Evolutionary conservation across 2,888 invertebrate genomes (phyloP).

Genomic region (Agonopterix arenella): DNA sequence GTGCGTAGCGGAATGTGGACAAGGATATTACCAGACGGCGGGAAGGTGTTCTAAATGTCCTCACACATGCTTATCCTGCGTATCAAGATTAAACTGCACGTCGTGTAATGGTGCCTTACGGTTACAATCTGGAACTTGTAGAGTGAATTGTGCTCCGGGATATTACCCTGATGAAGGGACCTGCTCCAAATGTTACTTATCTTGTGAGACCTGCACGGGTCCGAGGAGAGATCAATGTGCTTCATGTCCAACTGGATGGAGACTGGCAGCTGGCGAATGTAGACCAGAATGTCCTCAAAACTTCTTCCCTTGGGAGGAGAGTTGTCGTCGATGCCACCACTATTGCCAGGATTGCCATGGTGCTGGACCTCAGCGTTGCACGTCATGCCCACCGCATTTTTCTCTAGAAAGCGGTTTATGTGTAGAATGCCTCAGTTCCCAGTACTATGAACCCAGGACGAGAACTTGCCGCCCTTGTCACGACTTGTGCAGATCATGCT

Average conservation of each 20-base stretch:
- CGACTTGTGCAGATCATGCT: conserved; percentile 82
- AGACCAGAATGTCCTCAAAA: conserved; percentile 90
- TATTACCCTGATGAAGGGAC: conserved; percentile 91
- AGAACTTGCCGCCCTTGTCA: conserved; percentile 84
- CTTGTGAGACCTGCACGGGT: conserved; percentile 90
- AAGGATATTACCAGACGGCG: conserved; percentile 85
- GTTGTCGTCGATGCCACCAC: conserved; percentile 92
- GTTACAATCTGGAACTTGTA: conserved; percentile 89
- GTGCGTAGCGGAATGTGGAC: conserved; percentile 87
- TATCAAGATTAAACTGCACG: conserved; percentile 88
- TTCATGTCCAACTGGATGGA: conserved; percentile 87
- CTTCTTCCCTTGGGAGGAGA: conserved; percentile 88
- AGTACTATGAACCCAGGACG: conserved; percentile 83
- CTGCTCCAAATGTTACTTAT: conserved; percentile 89
- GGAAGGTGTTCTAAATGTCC: conserved; percentile 86
- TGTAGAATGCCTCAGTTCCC: conserved; percentile 84
- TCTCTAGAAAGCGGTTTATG: conserved; percentile 83
- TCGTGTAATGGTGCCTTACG: conserved; percentile 85
- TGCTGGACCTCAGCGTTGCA: conserved; percentile 84
- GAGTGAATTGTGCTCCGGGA: conserved; percentile 86
- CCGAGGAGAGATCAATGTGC: conserved; percentile 91
- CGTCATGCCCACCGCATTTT: conserved; percentile 83
- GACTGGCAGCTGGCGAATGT: conserved; percentile 88
- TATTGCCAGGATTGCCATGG: conserved; percentile 93
- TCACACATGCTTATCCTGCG: conserved; percentile 86